phyloP scores from a whole-genome alignment of 2,113 vertebrate genomes.

The Potamarius usumacintae region DNA sequence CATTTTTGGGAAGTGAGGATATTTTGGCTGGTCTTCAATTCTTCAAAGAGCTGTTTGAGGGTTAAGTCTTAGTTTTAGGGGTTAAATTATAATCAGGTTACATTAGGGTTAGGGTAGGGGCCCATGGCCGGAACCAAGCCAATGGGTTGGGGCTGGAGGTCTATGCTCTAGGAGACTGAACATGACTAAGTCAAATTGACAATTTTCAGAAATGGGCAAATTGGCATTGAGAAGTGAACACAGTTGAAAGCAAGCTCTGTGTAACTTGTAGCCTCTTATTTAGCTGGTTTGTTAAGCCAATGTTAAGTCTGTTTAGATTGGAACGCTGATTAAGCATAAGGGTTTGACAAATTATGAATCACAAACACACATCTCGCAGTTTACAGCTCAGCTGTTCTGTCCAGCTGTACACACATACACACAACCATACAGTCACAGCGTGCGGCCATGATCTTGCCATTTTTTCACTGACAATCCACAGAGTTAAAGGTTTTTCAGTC shows the following conservation, averaged over 20 bases:
- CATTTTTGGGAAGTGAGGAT: too few species aligned
- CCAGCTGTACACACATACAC: background rate
- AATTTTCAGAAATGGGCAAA: background rate
- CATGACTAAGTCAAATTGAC: background rate
- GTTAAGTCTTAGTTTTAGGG: too few species aligned
- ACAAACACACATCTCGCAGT: background rate
- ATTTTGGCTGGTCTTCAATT: too few species aligned
- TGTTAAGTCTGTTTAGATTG: background rate
- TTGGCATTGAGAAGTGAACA: background rate
- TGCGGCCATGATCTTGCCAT: too few species aligned
- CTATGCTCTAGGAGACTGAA: background rate
- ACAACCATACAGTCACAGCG: too few species aligned
- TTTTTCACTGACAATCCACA: too few species aligned
- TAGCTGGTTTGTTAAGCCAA: background rate
- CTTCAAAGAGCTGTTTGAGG: too few species aligned
- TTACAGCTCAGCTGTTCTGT: slow-evolving; percentile 3
- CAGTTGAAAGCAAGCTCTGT: background rate
- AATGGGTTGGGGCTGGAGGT: background rate
- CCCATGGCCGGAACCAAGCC: background rate
- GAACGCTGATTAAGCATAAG: background rate
- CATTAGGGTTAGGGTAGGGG: too few species aligned
- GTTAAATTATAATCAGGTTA: too few species aligned
- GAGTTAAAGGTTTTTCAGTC: too few species aligned
- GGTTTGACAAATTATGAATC: background rate
- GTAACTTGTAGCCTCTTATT: background rate